phyloP scores from a whole-genome alignment of 2,113 vertebrate species.

The Catharus bicknelli region DNA sequence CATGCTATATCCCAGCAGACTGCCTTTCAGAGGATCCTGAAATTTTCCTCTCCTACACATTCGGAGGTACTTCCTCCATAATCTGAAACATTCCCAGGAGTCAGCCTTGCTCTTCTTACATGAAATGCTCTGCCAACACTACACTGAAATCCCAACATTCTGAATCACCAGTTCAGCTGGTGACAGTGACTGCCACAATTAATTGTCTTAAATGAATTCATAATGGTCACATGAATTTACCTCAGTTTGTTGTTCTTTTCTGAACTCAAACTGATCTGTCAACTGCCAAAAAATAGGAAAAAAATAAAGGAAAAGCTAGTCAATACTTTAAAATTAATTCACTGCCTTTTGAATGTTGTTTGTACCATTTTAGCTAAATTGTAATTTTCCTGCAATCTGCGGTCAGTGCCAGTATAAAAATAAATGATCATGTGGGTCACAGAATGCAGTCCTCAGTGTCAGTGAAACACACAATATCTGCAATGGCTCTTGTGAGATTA shows the following conservation, averaged over 20 bases:
- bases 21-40: background rate
- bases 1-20: background rate
- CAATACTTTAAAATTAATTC: slow-evolving; percentile 10
- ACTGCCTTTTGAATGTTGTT: background rate
- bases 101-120: background rate
- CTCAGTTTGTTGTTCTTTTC: background rate
- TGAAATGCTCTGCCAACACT: background rate
- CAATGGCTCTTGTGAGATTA: background rate
- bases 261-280: background rate
- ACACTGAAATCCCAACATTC: background rate
- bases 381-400: background rate
- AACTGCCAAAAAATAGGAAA: background rate
- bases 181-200: slow-evolving; percentile 9
- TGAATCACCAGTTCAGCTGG: background rate
- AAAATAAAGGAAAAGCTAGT: slow-evolving; percentile 18
- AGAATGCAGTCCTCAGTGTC: background rate
- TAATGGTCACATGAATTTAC: background rate
- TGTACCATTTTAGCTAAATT: background rate
- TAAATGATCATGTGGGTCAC: background rate
- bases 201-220: slow-evolving; percentile 1
- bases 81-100: background rate
- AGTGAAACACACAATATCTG: background rate
- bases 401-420: background rate
- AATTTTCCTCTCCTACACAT: background rate
- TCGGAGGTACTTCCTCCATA: background rate